Base-by-base conservation (phyloP, 2,797 vertebrate species). In the Zenarchopterus dispar region DNA sequence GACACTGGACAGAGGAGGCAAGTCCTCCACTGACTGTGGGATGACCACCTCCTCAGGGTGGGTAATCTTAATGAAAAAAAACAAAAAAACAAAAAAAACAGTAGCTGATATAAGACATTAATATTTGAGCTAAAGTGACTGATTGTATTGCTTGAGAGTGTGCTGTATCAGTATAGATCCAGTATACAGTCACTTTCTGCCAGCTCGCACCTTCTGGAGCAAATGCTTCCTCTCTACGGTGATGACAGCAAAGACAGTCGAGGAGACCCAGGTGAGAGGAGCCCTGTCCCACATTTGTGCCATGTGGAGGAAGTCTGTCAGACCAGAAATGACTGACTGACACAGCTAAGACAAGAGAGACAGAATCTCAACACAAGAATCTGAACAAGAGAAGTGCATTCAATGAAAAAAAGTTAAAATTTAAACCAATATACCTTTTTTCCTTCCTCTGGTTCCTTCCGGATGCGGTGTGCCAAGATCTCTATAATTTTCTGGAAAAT, bases 401-500 rank as follows among this genome's bases (percentile, higher is more conserved):
- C 8, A 7, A 36, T 15, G 1, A 26, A 17, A 28, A 9, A 18
- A 10, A n/a, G n/a, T n/a, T 6, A 9, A 8, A 26, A 50, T 19
- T n/a, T 5, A 26, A 24, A 10, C 11, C 24, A 21, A 9, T 5
- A 46, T 88, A 97, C 97, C 95, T 86, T 90, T 64, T 94, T 85
- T 28, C 93, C 95, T 82, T 94, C 92, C 65, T 97, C 93, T 0
- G 85, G 92, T 13, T 94, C 82, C 72, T 92, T 95, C 73, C 82
- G 93, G 10, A 98, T 90, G 41, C 56, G 81, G 2, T 71, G 54
- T 8, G 94, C 93, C 36, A 97, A 69, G 31, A 93, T 89, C 88
- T 97, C 95, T 56, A 99, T 81, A 60, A 95, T 85, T 80, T 95
- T 96, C 84, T 98, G 95, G 88, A 99, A 99, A 36, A 96, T 74